Evolutionary conservation across 2,888 invertebrate species (phyloP), one percentile per base, ranked within the genome.

Genomic region (Agriopis leucophaearia): DNA sequence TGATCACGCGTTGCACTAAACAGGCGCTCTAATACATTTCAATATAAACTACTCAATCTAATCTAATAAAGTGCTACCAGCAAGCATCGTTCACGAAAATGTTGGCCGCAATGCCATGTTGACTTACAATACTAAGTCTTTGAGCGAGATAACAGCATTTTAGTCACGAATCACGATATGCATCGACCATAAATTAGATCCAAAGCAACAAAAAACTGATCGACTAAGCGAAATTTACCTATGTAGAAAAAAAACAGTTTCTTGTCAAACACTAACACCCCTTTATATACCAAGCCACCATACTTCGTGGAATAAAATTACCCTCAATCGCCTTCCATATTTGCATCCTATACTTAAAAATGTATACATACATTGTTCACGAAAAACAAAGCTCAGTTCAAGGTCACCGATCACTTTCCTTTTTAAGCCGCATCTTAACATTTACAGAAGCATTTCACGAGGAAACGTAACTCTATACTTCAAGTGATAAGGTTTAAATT

Each of bases 381-480:
- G 75, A 80, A 80, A 79, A 80, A 81, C 76, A 82, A 81, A 82
- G 70, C 71, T 4, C 69, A 73, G 76, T 74, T 76, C 84, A 85
- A 86, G 85, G 85, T 78, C 79, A 83, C 64, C 71, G 74, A 75
- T 76, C 78, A 85, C 85, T 86, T 85, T 86, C 84, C 73, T 78
- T 85, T 80, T 84, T 73, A 74, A 78, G 72, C 72, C 66, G 70
- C 35, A 62, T 56, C 55, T 55, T 58, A 52, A 52, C 38, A 59
- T 44, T 47, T 51, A 64, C 62, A 73, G 54, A 60, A 48, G 18
- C 13, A 13, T 38, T 35, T n/a, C 36, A 42, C 27, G 45, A n/a
- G 16, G 8, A 62, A 61, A 57, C 9, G 56, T 12, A 61, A 60
- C 69, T 60, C 56, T 73, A 63, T 61, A 3, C 13, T 0, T 44